These are phyloP conservation scores for Phoebastria nigripes DNA, from an alignment of 2,797 vertebrate species.

Conservation along the genomic window DNA sequence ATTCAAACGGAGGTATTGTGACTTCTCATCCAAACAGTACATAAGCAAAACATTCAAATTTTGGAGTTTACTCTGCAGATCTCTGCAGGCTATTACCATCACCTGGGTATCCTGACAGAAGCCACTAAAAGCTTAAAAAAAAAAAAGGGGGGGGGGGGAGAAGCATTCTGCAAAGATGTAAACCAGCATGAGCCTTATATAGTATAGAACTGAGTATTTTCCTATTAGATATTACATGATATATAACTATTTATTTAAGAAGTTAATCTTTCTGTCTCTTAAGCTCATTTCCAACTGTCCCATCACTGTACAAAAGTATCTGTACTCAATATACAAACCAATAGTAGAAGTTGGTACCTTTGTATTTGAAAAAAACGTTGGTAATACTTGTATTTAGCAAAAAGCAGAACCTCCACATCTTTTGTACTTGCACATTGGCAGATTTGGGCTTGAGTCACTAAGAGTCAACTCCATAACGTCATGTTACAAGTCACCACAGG, in stretches of 20 bases:
- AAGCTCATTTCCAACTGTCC: background rate
- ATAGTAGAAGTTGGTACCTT: background rate
- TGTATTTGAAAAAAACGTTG: background rate
- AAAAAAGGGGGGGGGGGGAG: rapidly evolving
- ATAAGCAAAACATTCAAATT: background rate
- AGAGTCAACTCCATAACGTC: background rate
- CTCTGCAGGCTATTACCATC: background rate
- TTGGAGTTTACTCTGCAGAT: background rate
- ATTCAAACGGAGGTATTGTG: background rate
- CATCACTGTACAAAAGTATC: background rate
- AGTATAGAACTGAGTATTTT: background rate
- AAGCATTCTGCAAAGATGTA: background rate
- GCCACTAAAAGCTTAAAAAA: background rate
- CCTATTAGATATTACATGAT: background rate
- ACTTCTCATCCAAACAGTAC: background rate
- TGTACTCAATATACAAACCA: background rate
- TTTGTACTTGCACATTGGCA: background rate
- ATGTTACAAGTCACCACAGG: background rate
- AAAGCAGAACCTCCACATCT: background rate
- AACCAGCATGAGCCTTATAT: background rate
- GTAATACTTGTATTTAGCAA: background rate
- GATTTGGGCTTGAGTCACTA: background rate
- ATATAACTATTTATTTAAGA: background rate
- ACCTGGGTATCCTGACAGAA: background rate
- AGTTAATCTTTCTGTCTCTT: background rate